These are phyloP conservation scores for Carassius auratus DNA, from an alignment of 2,113 vertebrate genomes.

Conservation along the genomic window DNA sequence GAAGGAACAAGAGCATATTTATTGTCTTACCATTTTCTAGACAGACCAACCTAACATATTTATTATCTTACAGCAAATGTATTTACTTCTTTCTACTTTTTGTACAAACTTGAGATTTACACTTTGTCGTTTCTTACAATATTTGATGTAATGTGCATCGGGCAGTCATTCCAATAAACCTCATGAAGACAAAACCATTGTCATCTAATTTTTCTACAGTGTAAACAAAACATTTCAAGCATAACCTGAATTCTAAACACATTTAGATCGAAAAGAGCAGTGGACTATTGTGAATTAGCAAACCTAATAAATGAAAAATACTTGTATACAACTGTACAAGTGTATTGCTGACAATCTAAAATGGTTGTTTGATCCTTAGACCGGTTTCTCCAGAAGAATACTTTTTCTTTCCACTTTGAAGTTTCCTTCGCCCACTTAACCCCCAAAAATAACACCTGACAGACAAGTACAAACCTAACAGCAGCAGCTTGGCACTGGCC, in stretches of 20 bases:
- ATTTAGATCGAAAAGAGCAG: neutral
- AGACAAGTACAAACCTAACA: constrained; percentile 11
- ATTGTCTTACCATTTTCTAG: constrained; percentile 29
- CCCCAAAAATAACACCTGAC: neutral
- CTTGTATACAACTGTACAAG: neutral
- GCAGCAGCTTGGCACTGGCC: neutral
- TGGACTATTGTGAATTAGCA: neutral
- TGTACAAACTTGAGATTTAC: constrained; percentile 24
- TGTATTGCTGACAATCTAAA: neutral
- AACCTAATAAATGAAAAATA: neutral
- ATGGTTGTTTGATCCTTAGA: neutral
- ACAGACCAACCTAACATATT: constrained; percentile 40
- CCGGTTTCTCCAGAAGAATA: neutral
- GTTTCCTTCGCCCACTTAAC: neutral
- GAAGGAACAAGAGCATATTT: constrained; percentile 44
- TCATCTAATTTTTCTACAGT: neutral
- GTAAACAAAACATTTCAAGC: neutral
- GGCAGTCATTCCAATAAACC: constrained; percentile 34
- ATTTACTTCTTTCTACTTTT: constrained; percentile 15
- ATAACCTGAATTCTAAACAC: neutral
- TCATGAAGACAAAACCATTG: constrained; percentile 5
- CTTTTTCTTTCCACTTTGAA: neutral
- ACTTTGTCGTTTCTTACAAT: neutral
- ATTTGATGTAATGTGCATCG: constrained; percentile 7
- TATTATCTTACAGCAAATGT: constrained; percentile 38